Evolutionary conservation across 2,113 vertebrate species (phyloP), one percentile per base, ranked within the genome.

Genomic region (Neoarius graeffei): DNA sequence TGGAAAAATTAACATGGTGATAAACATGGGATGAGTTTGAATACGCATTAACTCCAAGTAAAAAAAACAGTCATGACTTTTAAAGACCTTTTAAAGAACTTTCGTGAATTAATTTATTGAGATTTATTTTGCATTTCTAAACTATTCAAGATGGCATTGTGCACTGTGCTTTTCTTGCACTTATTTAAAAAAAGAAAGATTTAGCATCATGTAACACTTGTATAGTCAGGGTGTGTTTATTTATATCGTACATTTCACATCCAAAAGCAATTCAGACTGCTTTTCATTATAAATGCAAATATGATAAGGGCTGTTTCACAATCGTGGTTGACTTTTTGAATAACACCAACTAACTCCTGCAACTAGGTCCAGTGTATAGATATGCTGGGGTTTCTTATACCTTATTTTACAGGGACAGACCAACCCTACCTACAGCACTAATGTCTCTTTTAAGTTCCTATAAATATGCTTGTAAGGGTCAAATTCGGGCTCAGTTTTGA

Each of bases 1-100:
- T 14, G 1, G 23, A 50, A 86, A 74, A 76, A 87, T 85, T 77
- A 82, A 62, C 59, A 14, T 48, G 57, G 57, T 77, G 71, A 87
- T 89, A 62, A 42, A 42, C 42, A 42, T 42, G 42, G 42, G 3
- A 42, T 0, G 0, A n/a, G 11, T 15, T 54, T 74, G 8, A 77
- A n/a, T 77, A n/a, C 5, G 1, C 50, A n/a, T 54, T 25, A 25
- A 77, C 2, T 19, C 35, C 42, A 7, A 73, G 4, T 69, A 1
- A 73, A 20, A 15, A 64, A 64, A 66, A 6, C 35, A 17, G 6
- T 5, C 7, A 7, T 0, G 14, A 15, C 27, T 35, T 27, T 35
- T 71, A 35, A 17, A 15, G 15, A 42, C 14, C 15, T 42, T 73
- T 35, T 5, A 69, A 15, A 69, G 14, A 35, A 27, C 4, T 35